These are phyloP conservation scores for Xiphophorus couchianus DNA, from an alignment of 2,113 vertebrate genomes.

Conservation along the genomic window DNA sequence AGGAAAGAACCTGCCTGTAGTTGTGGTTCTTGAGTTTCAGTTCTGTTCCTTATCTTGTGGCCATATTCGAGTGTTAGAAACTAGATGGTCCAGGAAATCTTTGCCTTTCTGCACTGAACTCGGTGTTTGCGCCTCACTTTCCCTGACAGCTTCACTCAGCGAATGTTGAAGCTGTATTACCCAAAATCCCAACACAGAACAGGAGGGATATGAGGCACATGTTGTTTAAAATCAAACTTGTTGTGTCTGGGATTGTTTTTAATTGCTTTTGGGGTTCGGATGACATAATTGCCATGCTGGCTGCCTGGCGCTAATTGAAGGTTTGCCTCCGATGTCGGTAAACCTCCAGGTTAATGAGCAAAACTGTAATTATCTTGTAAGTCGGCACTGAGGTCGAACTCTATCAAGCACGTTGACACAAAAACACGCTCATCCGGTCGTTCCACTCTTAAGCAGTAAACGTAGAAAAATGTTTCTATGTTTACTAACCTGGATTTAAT, in stretches of 20 bases:
- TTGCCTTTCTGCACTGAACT: not conserved
- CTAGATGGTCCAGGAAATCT: not conserved
- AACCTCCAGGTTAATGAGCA: slow-evolving; percentile 43
- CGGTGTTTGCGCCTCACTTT: slow-evolving; percentile 7
- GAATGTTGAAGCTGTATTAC: not conserved
- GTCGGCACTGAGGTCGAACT: slow-evolving; percentile 15
- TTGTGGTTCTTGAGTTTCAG: not conserved
- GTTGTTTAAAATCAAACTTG: too few relatives aligned
- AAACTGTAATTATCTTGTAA: slow-evolving; percentile 41
- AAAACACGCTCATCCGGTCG: slow-evolving; percentile 23
- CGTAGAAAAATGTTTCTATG: slow-evolving; percentile 34
- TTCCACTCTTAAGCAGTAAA: slow-evolving; percentile 9
- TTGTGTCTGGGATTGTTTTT: not conserved
- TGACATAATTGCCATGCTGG: slow-evolving; percentile 15
- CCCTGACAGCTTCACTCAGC: slow-evolving; percentile 8
- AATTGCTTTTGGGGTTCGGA: slow-evolving; percentile 6
- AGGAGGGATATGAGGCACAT: not conserved
- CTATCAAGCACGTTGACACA: slow-evolving; percentile 4
- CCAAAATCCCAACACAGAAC: not conserved
- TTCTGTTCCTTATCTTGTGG: not conserved
- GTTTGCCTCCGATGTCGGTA: slow-evolving; percentile 4
- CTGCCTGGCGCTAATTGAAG: slow-evolving; percentile 43
- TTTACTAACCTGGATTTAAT: slow-evolving; percentile 48
- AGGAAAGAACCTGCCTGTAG: not conserved
- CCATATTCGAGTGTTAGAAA: not conserved